These are phyloP conservation scores for Apeltes quadracus DNA, from an alignment of 2,113 vertebrate species.

Conservation along the genomic window DNA sequence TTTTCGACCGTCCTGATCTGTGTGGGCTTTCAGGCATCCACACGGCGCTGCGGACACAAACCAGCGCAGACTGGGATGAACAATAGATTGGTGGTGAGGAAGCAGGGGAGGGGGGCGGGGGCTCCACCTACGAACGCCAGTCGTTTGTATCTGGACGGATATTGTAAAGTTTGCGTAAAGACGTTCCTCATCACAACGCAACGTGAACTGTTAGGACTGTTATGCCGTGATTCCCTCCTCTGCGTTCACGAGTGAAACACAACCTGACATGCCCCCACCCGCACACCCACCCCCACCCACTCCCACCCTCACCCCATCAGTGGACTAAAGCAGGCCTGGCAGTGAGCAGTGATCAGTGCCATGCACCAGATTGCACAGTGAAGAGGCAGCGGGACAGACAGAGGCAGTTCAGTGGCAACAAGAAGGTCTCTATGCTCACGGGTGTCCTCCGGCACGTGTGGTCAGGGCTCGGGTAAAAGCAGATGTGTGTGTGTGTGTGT, in stretches of 20 bases:
- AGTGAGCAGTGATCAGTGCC: slow-evolving; percentile 73
- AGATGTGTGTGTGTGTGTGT: no score
- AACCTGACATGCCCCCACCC: slow-evolving; percentile 38
- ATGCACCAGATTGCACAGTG: slow-evolving; percentile 79
- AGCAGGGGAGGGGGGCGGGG: slow-evolving; percentile 13
- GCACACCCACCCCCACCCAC: slow-evolving; percentile 7
- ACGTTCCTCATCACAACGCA: background rate
- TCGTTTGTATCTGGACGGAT: background rate
- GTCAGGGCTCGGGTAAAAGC: slow-evolving; percentile 55
- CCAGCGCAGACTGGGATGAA: slow-evolving; percentile 28
- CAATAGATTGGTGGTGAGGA: slow-evolving; percentile 25
- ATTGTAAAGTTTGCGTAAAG: background rate
- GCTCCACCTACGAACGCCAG: slow-evolving; percentile 9
- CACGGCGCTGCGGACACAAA: slow-evolving; percentile 29
- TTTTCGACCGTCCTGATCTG: slow-evolving; percentile 56
- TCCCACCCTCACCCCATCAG: background rate
- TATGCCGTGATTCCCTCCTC: background rate
- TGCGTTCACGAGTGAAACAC: slow-evolving; percentile 43
- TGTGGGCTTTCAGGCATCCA: slow-evolving; percentile 67
- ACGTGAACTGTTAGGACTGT: background rate
- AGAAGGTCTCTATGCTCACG: slow-evolving; percentile 70
- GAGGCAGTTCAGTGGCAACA: slow-evolving; percentile 72
- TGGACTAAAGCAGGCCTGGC: slow-evolving; percentile 48
- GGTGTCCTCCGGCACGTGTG: slow-evolving; percentile 69
- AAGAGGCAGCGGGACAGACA: slow-evolving; percentile 62